Evolutionary conservation across 2,888 invertebrate species (phyloP), one percentile per base, ranked within the genome.

Genomic region (Saturnia japonica): DNA sequence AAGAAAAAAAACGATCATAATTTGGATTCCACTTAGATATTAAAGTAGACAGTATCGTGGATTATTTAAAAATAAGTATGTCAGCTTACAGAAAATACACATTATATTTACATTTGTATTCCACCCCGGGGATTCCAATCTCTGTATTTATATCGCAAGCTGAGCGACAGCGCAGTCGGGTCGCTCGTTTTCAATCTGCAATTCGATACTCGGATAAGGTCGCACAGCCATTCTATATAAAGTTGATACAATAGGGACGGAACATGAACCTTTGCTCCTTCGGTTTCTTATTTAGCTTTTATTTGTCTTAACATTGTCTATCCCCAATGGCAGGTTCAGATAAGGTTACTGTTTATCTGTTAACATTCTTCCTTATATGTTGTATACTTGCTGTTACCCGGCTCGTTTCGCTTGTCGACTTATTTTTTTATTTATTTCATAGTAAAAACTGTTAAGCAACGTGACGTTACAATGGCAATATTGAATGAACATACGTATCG

Each of bases 241-340:
- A 51, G 51, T 51, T 51, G 51, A n/a, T 40, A 62, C 62, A 62
- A 62, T 62, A 14, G 62, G 62, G 40, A 57, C 14, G 57, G 25
- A 25, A 62, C 62, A 40, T 9, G 40, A 40, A 11, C 62, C 62
- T 25, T 67, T n/a, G 22, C n/a, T 67, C 22, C 67, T 47, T 45
- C 22, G 43, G 51, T 51, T 68, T 54, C 51, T 68, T 68, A n/a
- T 34, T 7, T 68, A 34, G 19, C 25, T 54, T 51, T 69, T 69
- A 42, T 43, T 69, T 60, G 62, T 62, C 40, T 19, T 16, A 62
- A 40, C 40, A 19, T 9, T 62, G 12, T 60, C 40, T 62, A 28
- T 62, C 11, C 9, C 34, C 0, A 3, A 11, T 34, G 34, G 40
- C 62, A 62, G 19, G 40, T 40, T 62, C 12, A 54, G 54, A 68